Percentiles rank a stretch among this genome's conserved stretches.
phyloP scores from a whole-genome alignment of 1,140 invertebrate genomes.

The Euura saliciscinereae region DNA sequence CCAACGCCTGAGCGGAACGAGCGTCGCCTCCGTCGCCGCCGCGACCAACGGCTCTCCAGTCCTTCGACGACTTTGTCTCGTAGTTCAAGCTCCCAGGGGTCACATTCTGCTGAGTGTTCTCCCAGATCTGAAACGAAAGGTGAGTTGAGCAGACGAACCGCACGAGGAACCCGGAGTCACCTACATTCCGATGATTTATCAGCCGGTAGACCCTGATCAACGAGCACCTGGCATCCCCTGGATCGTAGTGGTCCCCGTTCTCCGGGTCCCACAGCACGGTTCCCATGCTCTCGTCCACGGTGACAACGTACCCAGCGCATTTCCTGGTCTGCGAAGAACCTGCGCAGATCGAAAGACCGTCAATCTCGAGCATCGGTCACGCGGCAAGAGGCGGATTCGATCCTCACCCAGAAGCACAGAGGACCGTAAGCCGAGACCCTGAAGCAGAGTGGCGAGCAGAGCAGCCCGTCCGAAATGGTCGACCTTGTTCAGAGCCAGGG shows the following conservation, averaged over 20 bases:
- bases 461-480: constrained; percentile 54
- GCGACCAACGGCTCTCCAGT: constrained; percentile 46
- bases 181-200: constrained; percentile 50
- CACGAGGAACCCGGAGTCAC: constrained; percentile 15
- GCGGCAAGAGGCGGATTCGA: background rate
- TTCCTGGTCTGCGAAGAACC: constrained; percentile 50
- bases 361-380: background rate
- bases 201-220: constrained; percentile 46
- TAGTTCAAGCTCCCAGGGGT: constrained; percentile 46
- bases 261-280: constrained; percentile 52
- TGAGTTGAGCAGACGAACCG: constrained; percentile 6
- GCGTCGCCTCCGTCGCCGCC: constrained; percentile 21
- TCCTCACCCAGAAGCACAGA: constrained; percentile 50
- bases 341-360: constrained; percentile 22
- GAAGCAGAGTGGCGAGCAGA: constrained; percentile 45
- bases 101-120: constrained; percentile 48
- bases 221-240: constrained; percentile 48
- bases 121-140: constrained; percentile 46
- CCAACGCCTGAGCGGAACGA: constrained; percentile 40
- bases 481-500: constrained; percentile 52
- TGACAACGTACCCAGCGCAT: constrained; percentile 49
- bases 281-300: constrained; percentile 36
- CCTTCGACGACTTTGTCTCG: constrained; percentile 43
- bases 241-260: constrained; percentile 45
- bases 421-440: constrained; percentile 44